Evolutionary conservation across 2,888 invertebrate species (phyloP), one percentile per base, ranked within the genome.

Genomic region (Rhingia rostrata): DNA sequence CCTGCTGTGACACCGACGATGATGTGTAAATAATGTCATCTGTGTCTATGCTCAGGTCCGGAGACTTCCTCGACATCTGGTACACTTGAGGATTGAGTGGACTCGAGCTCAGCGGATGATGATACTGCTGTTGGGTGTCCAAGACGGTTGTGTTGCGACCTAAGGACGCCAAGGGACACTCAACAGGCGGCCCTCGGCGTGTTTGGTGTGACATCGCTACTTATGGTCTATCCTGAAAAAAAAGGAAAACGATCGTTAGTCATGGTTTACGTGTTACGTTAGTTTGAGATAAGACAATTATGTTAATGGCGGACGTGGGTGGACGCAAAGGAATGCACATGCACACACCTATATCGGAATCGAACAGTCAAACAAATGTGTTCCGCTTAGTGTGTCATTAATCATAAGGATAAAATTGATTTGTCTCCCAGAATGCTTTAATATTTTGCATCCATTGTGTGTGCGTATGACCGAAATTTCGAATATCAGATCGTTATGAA

Each of bases 151-250:
- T 89, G 80, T 92, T 92, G 80, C 93, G 92, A 47, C 93, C 93
- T 86, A 94, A 90, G 86, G 93, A 93, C 80, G 94, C 94, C 88
- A 94, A 90, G 72, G 94, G 94, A 90, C 94, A 94, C 88, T 93
- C 93, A 88, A 93, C 92, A 86, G 92, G 91, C 87, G 92, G 91
- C 82, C 90, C 90, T 79, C 91, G 91, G 84, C 92, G 90, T 74
- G 88, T 87, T 88, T 91, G 90, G 88, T 91, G 91, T 69, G 91
- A 90, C 91, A 91, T 92, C 49, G 85, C 89, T 82, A 72, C 84
- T 79, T 73, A 75, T 51, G 86, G 39, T 69, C 83, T 78, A 81
- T 69, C 82, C 86, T 86, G 64, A 2, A 77, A 66, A 58, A 30
- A 35, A 32, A 66, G 7, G 32, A 66, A 53, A 64, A 70, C 41